Percentiles rank a stretch among this genome's conserved stretches.
phyloP scores from a whole-genome alignment of 1,140 invertebrate genomes.

The Cylas formicarius region DNA sequence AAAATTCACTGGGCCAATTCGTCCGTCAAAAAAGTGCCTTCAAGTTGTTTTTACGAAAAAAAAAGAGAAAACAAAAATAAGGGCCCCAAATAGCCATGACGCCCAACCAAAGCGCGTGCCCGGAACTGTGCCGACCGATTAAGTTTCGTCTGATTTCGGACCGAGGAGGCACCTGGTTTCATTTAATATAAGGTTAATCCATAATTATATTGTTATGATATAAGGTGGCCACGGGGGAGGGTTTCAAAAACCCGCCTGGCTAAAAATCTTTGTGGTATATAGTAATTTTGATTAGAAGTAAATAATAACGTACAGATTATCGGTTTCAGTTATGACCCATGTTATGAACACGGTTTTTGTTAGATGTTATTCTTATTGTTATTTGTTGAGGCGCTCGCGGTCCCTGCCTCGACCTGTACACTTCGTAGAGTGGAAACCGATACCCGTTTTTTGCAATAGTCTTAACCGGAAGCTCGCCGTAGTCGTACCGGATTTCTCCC shows the following conservation, averaged over 20 bases:
- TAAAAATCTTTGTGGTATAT: constrained; percentile 45
- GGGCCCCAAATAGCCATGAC: constrained; percentile 74
- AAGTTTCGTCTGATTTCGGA: constrained; percentile 35
- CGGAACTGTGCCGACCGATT: constrained; percentile 45
- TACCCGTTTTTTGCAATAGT: constrained; percentile 20
- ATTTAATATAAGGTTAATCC: constrained; percentile 43
- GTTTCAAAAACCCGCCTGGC: constrained; percentile 25
- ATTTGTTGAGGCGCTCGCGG: constrained; percentile 34
- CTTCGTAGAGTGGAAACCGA: constrained; percentile 12
- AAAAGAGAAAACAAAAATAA: constrained; percentile 60
- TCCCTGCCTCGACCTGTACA: constrained; percentile 11
- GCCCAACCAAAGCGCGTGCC: constrained; percentile 58
- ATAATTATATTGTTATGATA: constrained; percentile 45
- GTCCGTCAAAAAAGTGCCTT: constrained; percentile 84
- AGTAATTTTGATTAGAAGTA: constrained; percentile 44
- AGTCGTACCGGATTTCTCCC: neutral
- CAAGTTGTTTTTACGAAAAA: constrained; percentile 76
- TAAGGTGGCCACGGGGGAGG: constrained; percentile 38
- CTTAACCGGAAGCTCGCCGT: constrained; percentile 5
- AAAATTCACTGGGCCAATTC: constrained; percentile 71
- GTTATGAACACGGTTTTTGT: constrained; percentile 39
- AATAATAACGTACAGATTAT: constrained; percentile 42
- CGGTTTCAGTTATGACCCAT: constrained; percentile 41
- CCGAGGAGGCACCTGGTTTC: constrained; percentile 39
- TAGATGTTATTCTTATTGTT: constrained; percentile 40